phyloP scores from a whole-genome alignment of 92 coral and sea anemone species.

The Parazoanthus atlanticus region DNA sequence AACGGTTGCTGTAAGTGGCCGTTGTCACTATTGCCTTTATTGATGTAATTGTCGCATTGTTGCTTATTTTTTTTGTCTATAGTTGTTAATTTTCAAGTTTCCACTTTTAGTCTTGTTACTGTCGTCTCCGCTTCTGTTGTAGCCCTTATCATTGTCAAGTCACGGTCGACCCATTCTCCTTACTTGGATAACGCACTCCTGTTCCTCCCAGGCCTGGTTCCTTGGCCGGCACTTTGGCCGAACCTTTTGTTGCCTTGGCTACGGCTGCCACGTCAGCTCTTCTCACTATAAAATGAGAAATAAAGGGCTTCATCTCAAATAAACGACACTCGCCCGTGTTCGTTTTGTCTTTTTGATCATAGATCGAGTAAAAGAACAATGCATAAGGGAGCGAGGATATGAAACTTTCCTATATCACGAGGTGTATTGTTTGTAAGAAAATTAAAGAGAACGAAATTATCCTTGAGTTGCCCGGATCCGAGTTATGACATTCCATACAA shows the following conservation, averaged over 20 bases:
- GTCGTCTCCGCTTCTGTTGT: background rate
- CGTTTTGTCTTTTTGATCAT: too few species aligned
- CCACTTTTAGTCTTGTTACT: background rate
- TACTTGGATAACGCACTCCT: constrained; percentile 79
- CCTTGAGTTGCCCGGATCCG: too few species aligned
- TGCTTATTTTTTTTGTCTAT: background rate
- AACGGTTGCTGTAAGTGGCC: background rate
- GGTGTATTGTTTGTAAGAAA: too few species aligned
- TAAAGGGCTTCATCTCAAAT: too few species aligned
- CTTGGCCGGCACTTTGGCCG: constrained; percentile 36
- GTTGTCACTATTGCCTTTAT: background rate
- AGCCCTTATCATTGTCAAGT: background rate
- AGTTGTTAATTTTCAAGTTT: background rate
- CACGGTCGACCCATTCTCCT: constrained; percentile 18
- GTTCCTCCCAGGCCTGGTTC: constrained; percentile 86
- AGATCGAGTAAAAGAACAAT: too few species aligned
- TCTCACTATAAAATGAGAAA: constrained; percentile 46
- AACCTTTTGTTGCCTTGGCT: constrained; percentile 30
- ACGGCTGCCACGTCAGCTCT: constrained; percentile 52
- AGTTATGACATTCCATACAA: too few species aligned
- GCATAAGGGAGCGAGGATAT: too few species aligned
- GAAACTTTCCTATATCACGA: too few species aligned
- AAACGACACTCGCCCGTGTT: background rate
- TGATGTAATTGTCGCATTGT: background rate
- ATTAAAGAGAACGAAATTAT: too few species aligned